Evolutionary conservation across 2,113 vertebrate species (phyloP).

Genomic region (Halcyon malimbica): DNA sequence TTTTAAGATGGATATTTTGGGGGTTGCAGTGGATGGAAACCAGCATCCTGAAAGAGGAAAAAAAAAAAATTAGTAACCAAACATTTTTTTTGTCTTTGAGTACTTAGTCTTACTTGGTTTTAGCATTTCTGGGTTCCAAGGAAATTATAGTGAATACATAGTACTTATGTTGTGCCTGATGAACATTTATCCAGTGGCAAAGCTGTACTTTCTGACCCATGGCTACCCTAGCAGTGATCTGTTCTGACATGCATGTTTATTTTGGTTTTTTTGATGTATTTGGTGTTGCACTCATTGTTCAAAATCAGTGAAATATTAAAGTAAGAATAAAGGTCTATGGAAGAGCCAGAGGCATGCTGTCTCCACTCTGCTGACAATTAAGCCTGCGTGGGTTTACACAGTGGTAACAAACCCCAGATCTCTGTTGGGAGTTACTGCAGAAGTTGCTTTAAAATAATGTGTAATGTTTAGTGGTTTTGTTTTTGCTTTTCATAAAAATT

Average conservation of each 20-base stretch:
- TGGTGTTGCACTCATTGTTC: constrained; percentile 26
- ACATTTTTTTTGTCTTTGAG: not conserved
- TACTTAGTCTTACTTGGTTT: not conserved
- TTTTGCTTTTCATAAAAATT: not conserved
- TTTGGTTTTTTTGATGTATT: constrained; percentile 15
- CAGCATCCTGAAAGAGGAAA: not conserved
- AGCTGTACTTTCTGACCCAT: not conserved
- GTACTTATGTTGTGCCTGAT: not conserved
- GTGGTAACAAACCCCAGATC: not conserved
- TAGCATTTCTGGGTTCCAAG: not conserved
- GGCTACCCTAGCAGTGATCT: constrained; percentile 6
- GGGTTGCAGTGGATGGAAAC: not conserved
- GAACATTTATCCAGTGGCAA: constrained; percentile 7
- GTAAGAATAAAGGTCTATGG: constrained; percentile 8
- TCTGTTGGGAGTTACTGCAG: not conserved
- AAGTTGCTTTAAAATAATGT: not conserved
- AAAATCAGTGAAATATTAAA: constrained; percentile 40
- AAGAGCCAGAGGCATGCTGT: constrained; percentile 43
- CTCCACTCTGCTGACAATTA: not conserved
- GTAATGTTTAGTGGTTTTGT: not conserved
- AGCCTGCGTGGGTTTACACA: not conserved
- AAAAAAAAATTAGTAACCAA: not conserved
- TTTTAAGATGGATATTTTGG: constrained; percentile 20
- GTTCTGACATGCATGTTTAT: constrained; percentile 55
- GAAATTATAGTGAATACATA: not conserved